phyloP scores from a whole-genome alignment of 2,113 vertebrate genomes.

The Rana temporaria region DNA sequence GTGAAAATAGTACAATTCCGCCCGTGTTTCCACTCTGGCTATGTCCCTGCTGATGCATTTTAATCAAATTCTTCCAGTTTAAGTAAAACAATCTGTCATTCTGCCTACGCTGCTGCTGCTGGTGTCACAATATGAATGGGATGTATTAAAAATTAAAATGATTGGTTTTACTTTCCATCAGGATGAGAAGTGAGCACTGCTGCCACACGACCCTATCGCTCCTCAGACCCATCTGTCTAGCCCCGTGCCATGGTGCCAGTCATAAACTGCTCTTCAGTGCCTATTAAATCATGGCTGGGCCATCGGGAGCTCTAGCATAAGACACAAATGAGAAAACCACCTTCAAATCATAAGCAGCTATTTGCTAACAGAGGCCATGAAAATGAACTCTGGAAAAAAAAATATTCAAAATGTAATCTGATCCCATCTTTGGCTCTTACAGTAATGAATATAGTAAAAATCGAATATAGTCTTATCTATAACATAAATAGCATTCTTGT shows the following conservation, averaged over 20 bases:
- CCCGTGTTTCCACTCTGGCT: slow-evolving; percentile 27
- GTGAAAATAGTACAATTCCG: slow-evolving; percentile 39
- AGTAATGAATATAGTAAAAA: not conserved
- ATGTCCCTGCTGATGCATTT: slow-evolving; percentile 54
- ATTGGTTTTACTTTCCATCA: slow-evolving; percentile 58
- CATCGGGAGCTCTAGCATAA: slow-evolving; percentile 11
- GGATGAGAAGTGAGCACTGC: slow-evolving; percentile 53
- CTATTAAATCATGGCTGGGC: slow-evolving; percentile 53
- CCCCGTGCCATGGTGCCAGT: slow-evolving; percentile 44
- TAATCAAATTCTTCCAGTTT: slow-evolving; percentile 58
- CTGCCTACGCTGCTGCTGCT: slow-evolving; percentile 42
- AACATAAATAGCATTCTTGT: too few relatives aligned
- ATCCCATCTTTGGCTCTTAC: not conserved
- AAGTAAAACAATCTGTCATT: slow-evolving; percentile 56
- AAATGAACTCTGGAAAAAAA: not conserved
- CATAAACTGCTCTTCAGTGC: slow-evolving; percentile 55
- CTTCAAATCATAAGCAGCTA: slow-evolving; percentile 32
- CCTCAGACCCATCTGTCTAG: slow-evolving; percentile 53
- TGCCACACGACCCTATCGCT: slow-evolving; percentile 38
- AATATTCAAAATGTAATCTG: not conserved
- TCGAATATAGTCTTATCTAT: not conserved
- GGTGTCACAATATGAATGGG: slow-evolving; percentile 56
- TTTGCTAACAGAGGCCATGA: slow-evolving; percentile 17
- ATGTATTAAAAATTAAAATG: slow-evolving; percentile 59
- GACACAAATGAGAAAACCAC: slow-evolving; percentile 30